A percentile compares a stretch with the other conserved stretches of the same genome.
phyloP scores from a whole-genome alignment of 1,140 invertebrate genomes.

The Hesperophylax magnus region DNA sequence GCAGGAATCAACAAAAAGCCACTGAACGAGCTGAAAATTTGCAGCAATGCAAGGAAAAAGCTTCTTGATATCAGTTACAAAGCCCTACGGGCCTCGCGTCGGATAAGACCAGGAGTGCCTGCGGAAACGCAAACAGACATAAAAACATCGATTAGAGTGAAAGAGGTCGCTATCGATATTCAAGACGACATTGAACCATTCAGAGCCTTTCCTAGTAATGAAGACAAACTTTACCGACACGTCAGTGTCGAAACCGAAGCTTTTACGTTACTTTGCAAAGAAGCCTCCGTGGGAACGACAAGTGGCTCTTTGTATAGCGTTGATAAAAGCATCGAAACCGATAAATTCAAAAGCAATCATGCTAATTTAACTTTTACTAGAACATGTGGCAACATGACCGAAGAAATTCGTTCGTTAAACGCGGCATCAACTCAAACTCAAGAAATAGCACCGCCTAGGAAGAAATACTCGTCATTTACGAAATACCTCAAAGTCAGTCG shows the following conservation, averaged over 20 bases:
- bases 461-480: constrained; percentile 52
- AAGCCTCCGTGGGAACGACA: constrained; percentile 64
- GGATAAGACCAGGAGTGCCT: constrained; percentile 71
- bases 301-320: constrained; percentile 61
- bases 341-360: constrained; percentile 54
- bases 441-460: constrained; percentile 42
- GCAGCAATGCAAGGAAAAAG: constrained; percentile 70
- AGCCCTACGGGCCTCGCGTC: constrained; percentile 71
- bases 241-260: constrained; percentile 64
- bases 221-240: constrained; percentile 60
- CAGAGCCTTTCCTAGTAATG: constrained; percentile 59
- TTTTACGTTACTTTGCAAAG: constrained; percentile 64
- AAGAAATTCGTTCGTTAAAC: constrained; percentile 32
- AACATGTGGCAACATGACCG: constrained; percentile 55
- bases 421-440: constrained; percentile 44
- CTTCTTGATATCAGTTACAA: constrained; percentile 72
- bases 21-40: constrained; percentile 70
- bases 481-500: constrained; percentile 52
- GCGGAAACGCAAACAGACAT: constrained; percentile 75
- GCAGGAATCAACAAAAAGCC: constrained; percentile 64
- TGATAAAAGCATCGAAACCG: constrained; percentile 65
- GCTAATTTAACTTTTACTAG: constrained; percentile 39
- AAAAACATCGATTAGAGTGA: constrained; percentile 69
- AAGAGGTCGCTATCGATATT: constrained; percentile 72
- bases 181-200: constrained; percentile 68